Percentiles rank a stretch among this genome's conserved stretches.
phyloP scores from a whole-genome alignment of 1,140 invertebrate species.

The Harlomillsia oculata region DNA sequence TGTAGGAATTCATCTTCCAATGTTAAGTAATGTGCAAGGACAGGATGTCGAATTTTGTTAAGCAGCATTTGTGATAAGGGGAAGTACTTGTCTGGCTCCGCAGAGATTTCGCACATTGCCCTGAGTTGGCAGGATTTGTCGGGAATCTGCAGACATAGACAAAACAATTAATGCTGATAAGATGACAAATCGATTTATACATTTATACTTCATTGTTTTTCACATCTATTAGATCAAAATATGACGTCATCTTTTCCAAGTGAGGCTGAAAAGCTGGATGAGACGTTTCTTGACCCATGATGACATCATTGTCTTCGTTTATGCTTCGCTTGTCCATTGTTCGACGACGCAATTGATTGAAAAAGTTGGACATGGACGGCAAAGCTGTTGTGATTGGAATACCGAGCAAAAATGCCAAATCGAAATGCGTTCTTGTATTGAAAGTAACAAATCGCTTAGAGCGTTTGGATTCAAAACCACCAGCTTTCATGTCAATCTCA shows the following conservation, averaged over 20 bases:
- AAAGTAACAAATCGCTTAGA: constrained; percentile 31
- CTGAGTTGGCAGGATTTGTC: constrained; percentile 36
- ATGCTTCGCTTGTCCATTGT: constrained; percentile 1
- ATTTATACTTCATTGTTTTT: not conserved
- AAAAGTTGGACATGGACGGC: constrained; percentile 27
- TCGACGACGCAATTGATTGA: too few relatives aligned
- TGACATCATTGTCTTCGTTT: not conserved
- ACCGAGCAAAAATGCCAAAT: constrained; percentile 23
- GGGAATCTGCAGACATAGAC: constrained; percentile 30
- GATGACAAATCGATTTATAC: not conserved
- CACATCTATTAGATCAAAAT: constrained; percentile 32
- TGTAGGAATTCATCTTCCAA: not conserved
- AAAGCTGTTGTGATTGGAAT: constrained; percentile 28
- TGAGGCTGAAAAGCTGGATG: constrained; percentile 15
- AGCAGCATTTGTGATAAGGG: constrained; percentile 36
- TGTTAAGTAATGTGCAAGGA: not conserved
- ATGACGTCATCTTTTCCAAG: constrained; percentile 15
- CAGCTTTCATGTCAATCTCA: too few relatives aligned
- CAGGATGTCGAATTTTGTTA: constrained; percentile 29
- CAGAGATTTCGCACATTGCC: constrained; percentile 37
- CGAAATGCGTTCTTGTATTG: constrained; percentile 24
- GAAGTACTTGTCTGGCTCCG: constrained; percentile 33
- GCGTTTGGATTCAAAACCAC: too few relatives aligned
- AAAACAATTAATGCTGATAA: not conserved
- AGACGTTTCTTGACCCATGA: constrained; percentile 12